phyloP scores from a whole-genome alignment of 2,888 invertebrate species.

The Hoplodrina blanda region DNA sequence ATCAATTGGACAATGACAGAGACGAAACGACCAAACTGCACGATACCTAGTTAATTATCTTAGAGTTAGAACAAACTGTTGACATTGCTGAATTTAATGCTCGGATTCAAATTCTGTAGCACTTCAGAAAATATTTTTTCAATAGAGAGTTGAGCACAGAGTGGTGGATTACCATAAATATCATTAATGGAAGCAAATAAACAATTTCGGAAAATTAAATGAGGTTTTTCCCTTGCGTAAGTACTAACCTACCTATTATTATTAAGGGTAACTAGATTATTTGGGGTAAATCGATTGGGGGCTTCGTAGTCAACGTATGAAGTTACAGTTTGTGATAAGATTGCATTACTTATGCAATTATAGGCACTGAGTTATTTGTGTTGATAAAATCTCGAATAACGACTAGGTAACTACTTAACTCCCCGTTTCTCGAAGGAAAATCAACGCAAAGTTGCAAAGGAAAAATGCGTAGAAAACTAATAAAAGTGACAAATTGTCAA shows the following conservation, averaged over 20 bases:
- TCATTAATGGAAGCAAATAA: neutral
- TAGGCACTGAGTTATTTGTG: neutral
- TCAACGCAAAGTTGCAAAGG: no score
- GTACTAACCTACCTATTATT: neutral
- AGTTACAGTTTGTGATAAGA: constrained; percentile 12
- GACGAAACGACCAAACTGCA: neutral
- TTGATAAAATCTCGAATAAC: no score
- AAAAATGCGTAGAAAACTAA: no score
- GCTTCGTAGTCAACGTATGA: neutral
- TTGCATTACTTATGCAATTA: neutral
- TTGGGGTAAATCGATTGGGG: neutral
- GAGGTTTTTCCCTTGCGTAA: neutral
- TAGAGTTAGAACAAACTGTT: no score
- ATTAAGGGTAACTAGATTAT: neutral
- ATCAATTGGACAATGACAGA: constrained; percentile 34
- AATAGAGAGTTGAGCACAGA: neutral
- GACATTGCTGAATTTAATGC: no score
- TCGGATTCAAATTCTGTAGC: no score
- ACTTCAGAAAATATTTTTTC: neutral
- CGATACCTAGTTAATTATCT: no score
- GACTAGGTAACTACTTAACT: no score
- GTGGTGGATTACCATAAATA: neutral
- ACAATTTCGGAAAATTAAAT: neutral
- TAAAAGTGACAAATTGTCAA: no score
- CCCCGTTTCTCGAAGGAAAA: no score